Conservation (phyloP, 2,888 invertebrate species). For the Orgyia antiqua region DNA sequence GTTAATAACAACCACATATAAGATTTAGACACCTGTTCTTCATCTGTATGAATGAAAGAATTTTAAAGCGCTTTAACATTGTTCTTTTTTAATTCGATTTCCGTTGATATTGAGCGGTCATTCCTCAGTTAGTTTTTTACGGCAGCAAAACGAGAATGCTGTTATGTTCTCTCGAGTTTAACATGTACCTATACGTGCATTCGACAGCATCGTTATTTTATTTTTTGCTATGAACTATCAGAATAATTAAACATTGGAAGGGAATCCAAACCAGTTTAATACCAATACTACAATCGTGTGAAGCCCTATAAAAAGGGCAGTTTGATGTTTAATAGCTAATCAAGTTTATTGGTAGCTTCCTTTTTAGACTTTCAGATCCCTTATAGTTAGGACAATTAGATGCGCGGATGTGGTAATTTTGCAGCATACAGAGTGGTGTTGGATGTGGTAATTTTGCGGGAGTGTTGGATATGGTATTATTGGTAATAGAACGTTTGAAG, state of each 20-base stretch:
- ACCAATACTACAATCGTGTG: too few species aligned
- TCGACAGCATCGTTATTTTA: too few species aligned
- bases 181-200: too few species aligned
- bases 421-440: conserved; percentile 54
- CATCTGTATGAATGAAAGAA: too few species aligned
- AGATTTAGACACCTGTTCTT: conserved; percentile 21
- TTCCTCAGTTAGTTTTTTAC: neutral
- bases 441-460: conserved; percentile 11
- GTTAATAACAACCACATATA: conserved; percentile 8
- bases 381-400: conserved; percentile 46
- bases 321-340: conserved; percentile 19
- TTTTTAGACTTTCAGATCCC: conserved; percentile 17
- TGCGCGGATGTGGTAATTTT: conserved; percentile 57
- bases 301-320: too few species aligned
- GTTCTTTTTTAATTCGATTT: conserved; percentile 7
- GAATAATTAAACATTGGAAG: too few species aligned
- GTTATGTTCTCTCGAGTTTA: too few species aligned
- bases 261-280: too few species aligned
- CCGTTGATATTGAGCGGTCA: neutral
- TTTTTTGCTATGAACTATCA: too few species aligned
- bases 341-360: conserved; percentile 24
- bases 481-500: conserved; percentile 42
- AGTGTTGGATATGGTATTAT: conserved; percentile 38
- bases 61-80: too few species aligned
- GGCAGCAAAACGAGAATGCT: too few species aligned